Conservation (phyloP, 2,888 invertebrate species). For the Aspidiotus rigidus region DNA sequence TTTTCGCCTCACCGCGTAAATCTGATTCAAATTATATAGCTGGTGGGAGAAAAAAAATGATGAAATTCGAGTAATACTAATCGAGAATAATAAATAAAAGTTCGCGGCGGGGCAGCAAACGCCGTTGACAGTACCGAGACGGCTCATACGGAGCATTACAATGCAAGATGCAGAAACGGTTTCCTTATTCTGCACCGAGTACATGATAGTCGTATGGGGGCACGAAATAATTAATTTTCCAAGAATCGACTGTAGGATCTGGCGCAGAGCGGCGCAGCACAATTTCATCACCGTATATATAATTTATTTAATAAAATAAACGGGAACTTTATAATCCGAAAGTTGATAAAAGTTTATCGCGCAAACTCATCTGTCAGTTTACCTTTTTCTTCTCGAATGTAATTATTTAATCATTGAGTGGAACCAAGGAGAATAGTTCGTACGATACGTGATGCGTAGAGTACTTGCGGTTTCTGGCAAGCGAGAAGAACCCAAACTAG, state of each 20-base stretch:
- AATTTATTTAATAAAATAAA: slow-evolving; percentile 1
- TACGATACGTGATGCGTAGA: neutral
- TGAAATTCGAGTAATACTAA: too few species aligned
- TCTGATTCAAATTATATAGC: neutral
- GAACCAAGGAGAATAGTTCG: slow-evolving; percentile 14
- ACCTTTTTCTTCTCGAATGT: slow-evolving; percentile 4
- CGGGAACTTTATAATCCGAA: slow-evolving; percentile 17
- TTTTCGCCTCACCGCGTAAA: neutral
- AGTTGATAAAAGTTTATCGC: slow-evolving; percentile 15
- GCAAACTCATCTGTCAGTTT: slow-evolving; percentile 10
- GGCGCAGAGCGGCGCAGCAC: neutral
- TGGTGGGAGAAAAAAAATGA: neutral
- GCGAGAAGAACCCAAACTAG: neutral
- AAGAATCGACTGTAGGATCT: neutral
- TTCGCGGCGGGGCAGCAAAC: too few species aligned
- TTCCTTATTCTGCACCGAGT: too few species aligned
- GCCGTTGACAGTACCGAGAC: too few species aligned
- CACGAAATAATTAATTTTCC: neutral
- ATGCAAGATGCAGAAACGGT: too few species aligned
- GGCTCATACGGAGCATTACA: too few species aligned
- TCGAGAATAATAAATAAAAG: too few species aligned
- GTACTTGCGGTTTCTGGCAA: slow-evolving; percentile 1
- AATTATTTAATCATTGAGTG: slow-evolving; percentile 20
- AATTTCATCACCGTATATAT: neutral
- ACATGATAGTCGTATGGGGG: neutral